Evolutionary conservation across 2,113 vertebrate genomes (phyloP), one percentile per base, ranked within the genome.

Genomic region (Burhinus oedicnemus): DNA sequence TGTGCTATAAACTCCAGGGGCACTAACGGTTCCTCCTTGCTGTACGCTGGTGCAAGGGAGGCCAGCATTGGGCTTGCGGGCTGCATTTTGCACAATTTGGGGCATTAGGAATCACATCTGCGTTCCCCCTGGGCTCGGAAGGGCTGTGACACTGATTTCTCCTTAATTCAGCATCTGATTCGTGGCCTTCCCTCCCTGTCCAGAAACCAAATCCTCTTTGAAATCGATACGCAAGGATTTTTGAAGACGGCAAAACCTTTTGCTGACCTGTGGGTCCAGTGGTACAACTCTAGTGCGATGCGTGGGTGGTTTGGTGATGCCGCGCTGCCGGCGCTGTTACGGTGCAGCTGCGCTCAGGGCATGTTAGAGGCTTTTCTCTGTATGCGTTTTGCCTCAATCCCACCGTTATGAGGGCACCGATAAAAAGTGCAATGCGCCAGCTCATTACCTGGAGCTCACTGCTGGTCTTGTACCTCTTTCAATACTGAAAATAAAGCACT

Each of bases 401-500:
- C 36, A 6, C 13, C 0, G 1, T 12, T 19, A 9, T 0, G 0
- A 76, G 75, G 52, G 65, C 61, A 13, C 32, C 1, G 1, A 20
- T 58, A 20, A 34, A 11, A 40, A 40, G 22, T n/a, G 40, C 54
- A 26, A 14, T 1, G 3, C 2, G 0, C 29, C 84, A 40, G 45
- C 64, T 83, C 5, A 0, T 12, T 44, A 10, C 60, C 79, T 86
- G 61, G 54, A 47, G 36, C 81, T 92, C 64, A 2, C 75, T 75
- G 93, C 85, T 74, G 64, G 1, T 32, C 78, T 87, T 0, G 15
- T 12, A 86, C 47, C 62, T 95, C 51, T 66, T 12, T 23, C 42
- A 66, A n/a, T 30, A 25, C 52, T 54, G 78, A 64, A 57, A 89
- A 97, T 97, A 92, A 96, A 97, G 55, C 91, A 77, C 82, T 96